These are phyloP conservation scores for Phortica magna DNA, from an alignment of 2,888 invertebrate genomes.

Conservation along the genomic window DNA sequence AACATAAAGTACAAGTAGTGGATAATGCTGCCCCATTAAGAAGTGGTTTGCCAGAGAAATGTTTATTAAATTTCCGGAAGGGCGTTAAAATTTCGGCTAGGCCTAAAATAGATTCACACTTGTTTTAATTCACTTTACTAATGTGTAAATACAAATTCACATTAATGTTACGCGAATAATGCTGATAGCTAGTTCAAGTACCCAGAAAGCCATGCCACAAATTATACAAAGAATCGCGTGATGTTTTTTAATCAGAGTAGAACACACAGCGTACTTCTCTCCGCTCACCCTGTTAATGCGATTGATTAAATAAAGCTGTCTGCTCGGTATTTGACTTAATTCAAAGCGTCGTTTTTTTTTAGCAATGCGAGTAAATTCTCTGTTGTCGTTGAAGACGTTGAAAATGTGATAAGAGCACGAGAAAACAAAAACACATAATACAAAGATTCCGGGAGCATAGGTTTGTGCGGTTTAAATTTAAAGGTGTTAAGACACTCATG, in stretches of 20 bases:
- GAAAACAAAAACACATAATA: no score
- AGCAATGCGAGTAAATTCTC: background rate
- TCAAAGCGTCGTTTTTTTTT: slow-evolving; percentile 8
- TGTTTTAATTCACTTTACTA: slow-evolving; percentile 29
- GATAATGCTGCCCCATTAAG: no score
- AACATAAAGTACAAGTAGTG: no score
- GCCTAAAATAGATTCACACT: no score
- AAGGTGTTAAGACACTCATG: no score
- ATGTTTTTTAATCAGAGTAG: slow-evolving; percentile 67
- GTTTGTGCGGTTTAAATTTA: slow-evolving; percentile 43
- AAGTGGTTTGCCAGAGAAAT: no score
- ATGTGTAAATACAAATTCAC: slow-evolving; percentile 26
- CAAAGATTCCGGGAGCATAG: slow-evolving; percentile 65
- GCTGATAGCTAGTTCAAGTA: slow-evolving; percentile 21
- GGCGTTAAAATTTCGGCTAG: no score
- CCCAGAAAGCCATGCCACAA: slow-evolving; percentile 57
- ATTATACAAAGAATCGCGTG: slow-evolving; percentile 71
- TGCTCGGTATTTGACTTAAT: background rate
- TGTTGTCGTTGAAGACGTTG: slow-evolving; percentile 45
- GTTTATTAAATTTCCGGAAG: no score
- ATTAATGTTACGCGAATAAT: background rate
- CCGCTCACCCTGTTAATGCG: slow-evolving; percentile 49
- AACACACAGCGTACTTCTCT: slow-evolving; percentile 1
- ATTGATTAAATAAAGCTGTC: slow-evolving; percentile 62
- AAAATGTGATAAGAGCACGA: slow-evolving; percentile 32